Evolutionary conservation across 2,888 invertebrate species (phyloP).

Genomic region (Dusona sp.): DNA sequence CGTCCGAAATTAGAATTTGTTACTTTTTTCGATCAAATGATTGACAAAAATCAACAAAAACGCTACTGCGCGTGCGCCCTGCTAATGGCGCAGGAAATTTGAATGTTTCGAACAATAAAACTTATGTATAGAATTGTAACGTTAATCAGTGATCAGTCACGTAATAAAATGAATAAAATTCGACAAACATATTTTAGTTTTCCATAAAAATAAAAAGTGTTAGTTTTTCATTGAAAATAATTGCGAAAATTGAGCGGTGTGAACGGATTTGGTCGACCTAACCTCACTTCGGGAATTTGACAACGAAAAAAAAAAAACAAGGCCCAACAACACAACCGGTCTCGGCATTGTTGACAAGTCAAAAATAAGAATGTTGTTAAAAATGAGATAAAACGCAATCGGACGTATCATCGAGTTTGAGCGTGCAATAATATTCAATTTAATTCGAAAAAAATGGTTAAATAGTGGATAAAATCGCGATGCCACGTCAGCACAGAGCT

Average conservation of each 20-base stretch:
- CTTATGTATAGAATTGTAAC: neutral
- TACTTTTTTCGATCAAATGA: neutral
- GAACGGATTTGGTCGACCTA: neutral
- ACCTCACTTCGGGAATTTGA: conserved; percentile 16
- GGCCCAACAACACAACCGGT: conserved; percentile 25
- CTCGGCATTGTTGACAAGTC: conserved; percentile 22
- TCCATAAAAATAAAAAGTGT: neutral
- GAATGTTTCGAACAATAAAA: neutral
- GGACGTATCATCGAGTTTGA: neutral
- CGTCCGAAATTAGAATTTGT: too few species aligned
- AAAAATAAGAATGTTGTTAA: neutral
- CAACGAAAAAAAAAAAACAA: neutral
- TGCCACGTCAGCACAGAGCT: conserved; percentile 58
- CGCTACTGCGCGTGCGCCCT: neutral
- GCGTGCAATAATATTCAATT: neutral
- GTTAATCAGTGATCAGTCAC: neutral
- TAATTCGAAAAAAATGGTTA: neutral
- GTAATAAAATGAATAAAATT: neutral
- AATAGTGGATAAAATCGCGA: neutral
- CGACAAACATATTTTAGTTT: neutral
- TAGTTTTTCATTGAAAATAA: neutral
- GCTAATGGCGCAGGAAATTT: neutral
- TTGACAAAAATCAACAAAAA: neutral
- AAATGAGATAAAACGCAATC: neutral
- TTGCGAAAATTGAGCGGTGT: neutral